Base-by-base conservation (phyloP, 2,888 invertebrate genomes). In the Agrypnus murinus region DNA sequence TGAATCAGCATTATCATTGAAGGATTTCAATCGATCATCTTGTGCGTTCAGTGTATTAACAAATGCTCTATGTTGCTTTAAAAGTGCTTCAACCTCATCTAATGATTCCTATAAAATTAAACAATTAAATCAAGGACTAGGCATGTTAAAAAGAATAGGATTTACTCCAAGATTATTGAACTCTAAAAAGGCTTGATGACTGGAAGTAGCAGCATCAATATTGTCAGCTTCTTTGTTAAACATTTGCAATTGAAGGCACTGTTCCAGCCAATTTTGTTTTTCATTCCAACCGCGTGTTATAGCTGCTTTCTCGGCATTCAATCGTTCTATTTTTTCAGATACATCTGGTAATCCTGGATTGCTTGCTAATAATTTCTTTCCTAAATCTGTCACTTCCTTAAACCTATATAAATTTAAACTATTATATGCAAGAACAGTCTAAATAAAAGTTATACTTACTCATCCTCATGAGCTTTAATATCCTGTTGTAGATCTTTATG, bases 161-260 rank as follows among this genome's bases (percentile, higher is more conserved):
- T 91, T 88, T 84, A 95, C 95, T 75, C 98, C 98, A 48, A 95
- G 89, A 76, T 96, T 93, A 8, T 90, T 90, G 85, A 94, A 95
- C 78, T 97, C 97, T 15, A 99, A 87, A 86, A 96, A 97, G 0
- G 97, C 96, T 83, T 97, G 94, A 83, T 99, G 98, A 12, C 96
- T 95, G 64, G 95, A 95, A 57, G 96, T 96, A 9, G 95, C 93
- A 0, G 98, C 97, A 86, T 99, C 98, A 74, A 99, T 95, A 83
- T 98, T 95, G 84, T 99, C 98, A 0, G 98, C 98, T 85, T 99
- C 99, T 40, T 96, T 92, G 86, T 97, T 97, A 86, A 98, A 97
- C 75, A 93, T 90, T 86, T 96, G 97, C 70, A 98, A 87, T 77
- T 97, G 95, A 34, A 96, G 90, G 74, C 95, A 92, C 83, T 98